These are phyloP conservation scores for Ptyas mucosa DNA, from an alignment of 2,113 vertebrate species.

Conservation along the genomic window DNA sequence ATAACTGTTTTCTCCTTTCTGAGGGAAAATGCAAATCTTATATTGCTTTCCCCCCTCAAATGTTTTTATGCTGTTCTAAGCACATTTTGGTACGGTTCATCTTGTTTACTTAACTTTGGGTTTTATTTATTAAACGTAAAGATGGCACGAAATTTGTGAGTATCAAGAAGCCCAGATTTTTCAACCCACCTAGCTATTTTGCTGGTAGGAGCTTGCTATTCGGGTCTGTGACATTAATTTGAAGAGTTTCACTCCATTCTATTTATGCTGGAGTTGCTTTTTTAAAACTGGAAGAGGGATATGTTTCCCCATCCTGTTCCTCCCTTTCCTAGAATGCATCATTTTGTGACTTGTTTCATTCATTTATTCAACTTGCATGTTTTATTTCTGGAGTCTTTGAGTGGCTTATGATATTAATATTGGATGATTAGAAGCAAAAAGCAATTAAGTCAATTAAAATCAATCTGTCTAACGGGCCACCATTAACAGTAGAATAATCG, in stretches of 20 bases:
- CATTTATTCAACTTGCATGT: not conserved
- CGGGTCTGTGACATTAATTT: not conserved
- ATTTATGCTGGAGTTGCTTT: not conserved
- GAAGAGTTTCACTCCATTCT: too few species aligned
- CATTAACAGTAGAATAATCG: not conserved
- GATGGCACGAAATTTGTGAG: not conserved
- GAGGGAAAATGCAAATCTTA: not conserved
- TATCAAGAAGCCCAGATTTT: not conserved
- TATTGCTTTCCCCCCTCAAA: not conserved
- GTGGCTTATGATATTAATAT: not conserved
- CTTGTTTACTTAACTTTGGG: not conserved
- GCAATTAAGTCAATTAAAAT: not conserved
- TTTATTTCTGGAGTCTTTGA: not conserved
- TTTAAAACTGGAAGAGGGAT: not conserved
- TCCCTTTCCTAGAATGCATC: not conserved
- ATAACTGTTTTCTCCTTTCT: not conserved
- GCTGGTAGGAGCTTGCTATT: not conserved
- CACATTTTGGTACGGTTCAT: not conserved
- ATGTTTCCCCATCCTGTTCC: not conserved
- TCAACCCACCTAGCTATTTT: not conserved
- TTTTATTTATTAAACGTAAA: not conserved
- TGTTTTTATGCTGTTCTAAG: too few species aligned
- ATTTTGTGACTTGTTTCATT: not conserved
- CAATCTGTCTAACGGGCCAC: not conserved
- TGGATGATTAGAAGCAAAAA: not conserved